These are phyloP conservation scores for Apodemia duryi DNA, from an alignment of 2,888 invertebrate species.

Conservation along the genomic window DNA sequence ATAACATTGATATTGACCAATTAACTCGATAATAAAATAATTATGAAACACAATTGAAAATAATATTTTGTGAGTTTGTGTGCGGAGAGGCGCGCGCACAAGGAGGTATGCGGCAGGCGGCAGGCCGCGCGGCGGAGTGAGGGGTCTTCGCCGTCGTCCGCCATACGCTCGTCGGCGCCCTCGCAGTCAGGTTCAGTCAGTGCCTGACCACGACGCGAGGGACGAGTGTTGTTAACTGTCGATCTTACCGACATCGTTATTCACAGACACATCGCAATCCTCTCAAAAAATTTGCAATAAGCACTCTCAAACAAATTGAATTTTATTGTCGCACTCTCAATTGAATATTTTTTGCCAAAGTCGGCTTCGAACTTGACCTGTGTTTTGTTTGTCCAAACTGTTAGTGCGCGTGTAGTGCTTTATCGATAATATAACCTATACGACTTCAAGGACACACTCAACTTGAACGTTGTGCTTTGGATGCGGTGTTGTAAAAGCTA, in stretches of 20 bases:
- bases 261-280: slow-evolving; percentile 50
- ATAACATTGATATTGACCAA: background rate
- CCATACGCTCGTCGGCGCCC: slow-evolving; percentile 52
- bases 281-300: slow-evolving; percentile 37
- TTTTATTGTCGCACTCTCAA: background rate
- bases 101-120: slow-evolving; percentile 45
- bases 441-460: slow-evolving; percentile 70
- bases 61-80: slow-evolving; percentile 17
- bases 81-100: slow-evolving; percentile 68
- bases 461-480: slow-evolving; percentile 57
- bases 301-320: slow-evolving; percentile 5
- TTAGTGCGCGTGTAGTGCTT: slow-evolving; percentile 77
- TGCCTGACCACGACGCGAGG: slow-evolving; percentile 49
- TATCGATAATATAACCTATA: slow-evolving; percentile 79
- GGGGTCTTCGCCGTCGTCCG: slow-evolving; percentile 49
- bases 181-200: slow-evolving; percentile 57
- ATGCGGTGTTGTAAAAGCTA: slow-evolving; percentile 53
- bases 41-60: slow-evolving; percentile 12
- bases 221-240: slow-evolving; percentile 45
- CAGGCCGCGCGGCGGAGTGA: slow-evolving; percentile 46
- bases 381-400: slow-evolving; percentile 71
- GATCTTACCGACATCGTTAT: slow-evolving; percentile 48
- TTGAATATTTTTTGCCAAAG: slow-evolving; percentile 43
- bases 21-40: slow-evolving; percentile 7
- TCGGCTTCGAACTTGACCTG: slow-evolving; percentile 67